phyloP scores from a whole-genome alignment of 2,797 vertebrate species.

The Crocidura indochinensis region DNA sequence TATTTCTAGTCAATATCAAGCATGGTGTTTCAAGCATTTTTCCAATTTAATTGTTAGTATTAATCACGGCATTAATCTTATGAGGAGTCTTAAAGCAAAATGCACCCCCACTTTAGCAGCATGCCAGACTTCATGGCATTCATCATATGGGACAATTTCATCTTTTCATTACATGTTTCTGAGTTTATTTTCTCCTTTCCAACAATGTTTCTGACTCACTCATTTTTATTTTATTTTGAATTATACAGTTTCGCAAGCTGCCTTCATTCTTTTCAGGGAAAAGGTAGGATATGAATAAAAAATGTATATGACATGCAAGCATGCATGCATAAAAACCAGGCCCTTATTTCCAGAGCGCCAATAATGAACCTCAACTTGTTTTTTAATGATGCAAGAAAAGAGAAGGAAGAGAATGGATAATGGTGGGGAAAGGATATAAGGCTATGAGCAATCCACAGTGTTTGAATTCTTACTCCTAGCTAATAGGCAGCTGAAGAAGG shows the following conservation, averaged over 20 bases:
- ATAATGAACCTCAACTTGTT: slow-evolving; percentile 65
- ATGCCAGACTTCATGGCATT: background rate
- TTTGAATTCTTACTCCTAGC: slow-evolving; percentile 65
- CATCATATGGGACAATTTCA: background rate
- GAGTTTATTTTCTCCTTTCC: background rate
- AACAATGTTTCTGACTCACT: slow-evolving; percentile 42
- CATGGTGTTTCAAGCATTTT: background rate
- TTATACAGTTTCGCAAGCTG: slow-evolving; percentile 59
- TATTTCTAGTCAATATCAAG: slow-evolving; percentile 14
- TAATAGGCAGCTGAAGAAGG: slow-evolving; percentile 75
- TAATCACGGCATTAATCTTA: background rate
- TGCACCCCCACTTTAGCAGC: background rate
- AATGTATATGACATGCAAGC: slow-evolving; percentile 12
- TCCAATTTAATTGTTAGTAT: slow-evolving; percentile 22
- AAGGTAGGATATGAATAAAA: slow-evolving; percentile 31
- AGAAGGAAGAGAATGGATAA: slow-evolving; percentile 10
- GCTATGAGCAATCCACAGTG: background rate
- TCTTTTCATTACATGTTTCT: background rate
- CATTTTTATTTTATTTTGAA: slow-evolving; percentile 74
- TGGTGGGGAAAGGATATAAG: background rate
- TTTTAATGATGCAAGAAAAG: slow-evolving; percentile 69
- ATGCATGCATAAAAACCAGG: slow-evolving; percentile 67
- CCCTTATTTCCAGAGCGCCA: slow-evolving; percentile 64
- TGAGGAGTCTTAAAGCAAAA: background rate
- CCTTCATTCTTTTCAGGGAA: slow-evolving; percentile 71